Base-by-base conservation (phyloP, 2,888 invertebrate species). In the Itoplectis maculator region DNA sequence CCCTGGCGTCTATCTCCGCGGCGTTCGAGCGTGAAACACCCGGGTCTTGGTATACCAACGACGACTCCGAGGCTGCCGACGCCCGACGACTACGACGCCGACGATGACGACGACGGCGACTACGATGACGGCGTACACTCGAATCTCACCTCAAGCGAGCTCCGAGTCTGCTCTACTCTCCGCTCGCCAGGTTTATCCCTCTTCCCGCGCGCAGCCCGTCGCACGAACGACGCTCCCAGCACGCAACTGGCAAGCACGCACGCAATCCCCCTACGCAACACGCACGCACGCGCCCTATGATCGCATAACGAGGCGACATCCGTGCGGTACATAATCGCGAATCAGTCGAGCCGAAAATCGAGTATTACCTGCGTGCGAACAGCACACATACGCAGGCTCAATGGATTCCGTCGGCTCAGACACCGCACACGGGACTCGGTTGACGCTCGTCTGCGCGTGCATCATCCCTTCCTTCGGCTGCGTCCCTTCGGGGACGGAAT, bases 11-110 rank as follows among this genome's bases (percentile, higher is more conserved):
- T 83, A 83, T 83, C 83, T 80, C 77, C 54, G 73, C 35, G 80
- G 83, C 77, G 83, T 83, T 83, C 80, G 77, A 83, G 83, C 83
- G 80, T 83, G 83, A 80, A 82, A 83, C 83, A 83, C 70, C 81
- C 70, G 20, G 74, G 54, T 51, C 47, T 77, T 40, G 69, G 69
- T 77, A 69, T 59, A 77, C 73, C 56, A 75, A 56, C 68, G 69
- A 63, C 70, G 68, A 37, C 51, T 72, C 73, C 72, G 72, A 79
- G 61, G 72, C 76, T 79, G 65, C 70, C 73, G 73, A 78, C 81
- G 81, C 77, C 49, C 70, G 54, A 40, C 68, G 63, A 35, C 65
- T n/a, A n/a, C n/a, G n/a, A n/a, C n/a, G n/a, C n/a, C n/a, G n/a
- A n/a, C n/a, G n/a, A n/a, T n/a, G n/a, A n/a, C 54, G 54, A 54